These are phyloP conservation scores for Brachystomella parvula DNA, from an alignment of 1,140 invertebrate genomes.

Conservation along the genomic window DNA sequence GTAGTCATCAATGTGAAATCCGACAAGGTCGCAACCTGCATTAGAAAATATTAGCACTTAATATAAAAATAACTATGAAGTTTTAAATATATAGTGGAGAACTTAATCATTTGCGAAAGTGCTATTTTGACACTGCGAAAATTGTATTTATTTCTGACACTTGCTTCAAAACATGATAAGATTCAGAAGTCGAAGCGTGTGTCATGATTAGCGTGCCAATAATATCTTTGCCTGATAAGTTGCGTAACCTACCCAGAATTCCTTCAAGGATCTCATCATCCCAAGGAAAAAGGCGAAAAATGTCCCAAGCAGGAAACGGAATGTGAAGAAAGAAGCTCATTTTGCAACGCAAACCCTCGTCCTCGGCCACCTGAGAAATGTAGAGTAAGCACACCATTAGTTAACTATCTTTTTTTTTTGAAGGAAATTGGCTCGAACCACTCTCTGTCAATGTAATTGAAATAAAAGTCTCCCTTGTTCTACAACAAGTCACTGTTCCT, in stretches of 20 bases:
- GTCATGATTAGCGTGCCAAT: too few relatives aligned
- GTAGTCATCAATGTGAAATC: constrained; percentile 47
- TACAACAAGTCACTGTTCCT: not conserved
- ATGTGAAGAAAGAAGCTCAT: constrained; percentile 48
- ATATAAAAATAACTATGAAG: too few relatives aligned
- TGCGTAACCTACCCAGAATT: constrained; percentile 40
- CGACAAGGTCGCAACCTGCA: constrained; percentile 44
- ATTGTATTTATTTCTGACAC: too few relatives aligned
- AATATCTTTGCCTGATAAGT: too few relatives aligned
- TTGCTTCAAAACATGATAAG: too few relatives aligned
- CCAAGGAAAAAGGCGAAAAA: constrained; percentile 46
- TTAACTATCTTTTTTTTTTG: not conserved
- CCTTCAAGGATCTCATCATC: constrained; percentile 46
- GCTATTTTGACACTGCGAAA: too few relatives aligned
- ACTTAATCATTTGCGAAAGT: too few relatives aligned
- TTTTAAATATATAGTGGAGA: too few relatives aligned
- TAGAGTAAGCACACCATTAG: constrained; percentile 1
- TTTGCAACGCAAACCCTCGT: constrained; percentile 42
- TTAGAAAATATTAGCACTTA: not conserved
- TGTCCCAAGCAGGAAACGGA: constrained; percentile 47
- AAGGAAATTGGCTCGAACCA: not conserved
- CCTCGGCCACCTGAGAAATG: constrained; percentile 40
- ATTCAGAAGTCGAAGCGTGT: too few relatives aligned
- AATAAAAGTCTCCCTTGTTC: too few relatives aligned
- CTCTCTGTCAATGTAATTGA: not conserved